Base-by-base conservation (phyloP, 2,113 vertebrate genomes). In the Pipra filicauda region DNA sequence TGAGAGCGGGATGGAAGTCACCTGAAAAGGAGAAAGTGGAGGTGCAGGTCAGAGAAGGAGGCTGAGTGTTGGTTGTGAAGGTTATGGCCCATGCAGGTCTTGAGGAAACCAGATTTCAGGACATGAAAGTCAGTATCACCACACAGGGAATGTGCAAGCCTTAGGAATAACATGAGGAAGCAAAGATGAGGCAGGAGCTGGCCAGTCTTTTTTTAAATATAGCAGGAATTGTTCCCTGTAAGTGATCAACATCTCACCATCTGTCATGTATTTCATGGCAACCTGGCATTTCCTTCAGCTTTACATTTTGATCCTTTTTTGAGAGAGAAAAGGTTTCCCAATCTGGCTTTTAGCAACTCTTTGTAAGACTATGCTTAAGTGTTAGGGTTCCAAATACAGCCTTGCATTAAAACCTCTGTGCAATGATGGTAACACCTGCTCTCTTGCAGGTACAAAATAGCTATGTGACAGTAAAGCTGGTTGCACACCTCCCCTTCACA, bases 121-220 rank as follows among this genome's bases (percentile, higher is more conserved):
- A 58, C 1, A 0, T 17, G 6, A 8, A 66, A 72, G 28, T 54
- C 3, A 12, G 1, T 72, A 37, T 20, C 0, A 1, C 43, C 73
- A 33, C 35, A 69, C 74, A 64, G 43, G 33, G 52, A 83, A 31
- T 8, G 13, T 41, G 3, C 0, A 10, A 82, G 19, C 57, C 41
- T 13, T 26, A 51, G 28, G 20, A n/a, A 39, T 55, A 85, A 75
- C 3, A 4, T 24, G 52, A 72, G 46, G 65, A 61, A 75, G 16
- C n/a, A 64, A 83, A 79, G 48, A 24, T 46, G 48, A 88, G 66
- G 67, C 24, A 58, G 61, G 57, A 67, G 13, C 27, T 3, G 0
- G 21, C 30, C 44, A 43, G 12, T 35, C 6, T 5, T 83, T 51
- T 54, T 78, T 31, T 46, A 24, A 44, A n/a, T 37, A 23, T 6